A percentile compares a stretch with the other conserved stretches of the same genome.
phyloP scores from a whole-genome alignment of 2,113 vertebrate genomes.

The Chaenogobius annularis region DNA sequence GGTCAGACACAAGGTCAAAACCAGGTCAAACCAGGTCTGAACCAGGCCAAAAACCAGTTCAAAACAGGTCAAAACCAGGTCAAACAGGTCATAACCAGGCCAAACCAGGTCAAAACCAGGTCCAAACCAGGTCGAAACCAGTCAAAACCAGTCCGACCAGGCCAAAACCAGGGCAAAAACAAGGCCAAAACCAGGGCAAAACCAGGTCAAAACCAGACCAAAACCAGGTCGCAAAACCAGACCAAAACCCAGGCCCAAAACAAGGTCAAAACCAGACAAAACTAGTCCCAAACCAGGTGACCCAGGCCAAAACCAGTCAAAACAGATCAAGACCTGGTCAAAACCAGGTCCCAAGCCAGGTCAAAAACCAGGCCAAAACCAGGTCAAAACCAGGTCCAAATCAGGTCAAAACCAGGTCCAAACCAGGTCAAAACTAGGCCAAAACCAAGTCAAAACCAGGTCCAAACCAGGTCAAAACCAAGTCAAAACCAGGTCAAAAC shows the following conservation, averaged over 20 bases:
- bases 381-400: not conserved
- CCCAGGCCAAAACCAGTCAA: not conserved
- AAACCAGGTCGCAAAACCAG: not conserved
- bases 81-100: too few relatives aligned
- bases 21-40: too few relatives aligned
- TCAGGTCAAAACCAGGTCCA: not conserved
- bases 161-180: too few relatives aligned
- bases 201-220: not conserved
- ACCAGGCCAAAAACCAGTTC: too few relatives aligned
- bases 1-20: too few relatives aligned
- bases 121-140: too few relatives aligned
- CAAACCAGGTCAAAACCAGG: too few relatives aligned
- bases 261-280: not conserved
- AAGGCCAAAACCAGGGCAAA: too few relatives aligned
- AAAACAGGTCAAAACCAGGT: too few relatives aligned
- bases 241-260: too few relatives aligned
- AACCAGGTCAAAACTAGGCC: not conserved
- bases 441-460: not conserved
- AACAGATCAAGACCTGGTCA: not conserved
- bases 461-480: not conserved
- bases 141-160: too few relatives aligned
- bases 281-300: not conserved
- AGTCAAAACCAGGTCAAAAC: too few relatives aligned
- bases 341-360: not conserved
- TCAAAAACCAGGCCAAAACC: not conserved